These are phyloP conservation scores for Chionomys nivalis DNA, from an alignment of 2,113 vertebrate genomes.

Conservation along the genomic window DNA sequence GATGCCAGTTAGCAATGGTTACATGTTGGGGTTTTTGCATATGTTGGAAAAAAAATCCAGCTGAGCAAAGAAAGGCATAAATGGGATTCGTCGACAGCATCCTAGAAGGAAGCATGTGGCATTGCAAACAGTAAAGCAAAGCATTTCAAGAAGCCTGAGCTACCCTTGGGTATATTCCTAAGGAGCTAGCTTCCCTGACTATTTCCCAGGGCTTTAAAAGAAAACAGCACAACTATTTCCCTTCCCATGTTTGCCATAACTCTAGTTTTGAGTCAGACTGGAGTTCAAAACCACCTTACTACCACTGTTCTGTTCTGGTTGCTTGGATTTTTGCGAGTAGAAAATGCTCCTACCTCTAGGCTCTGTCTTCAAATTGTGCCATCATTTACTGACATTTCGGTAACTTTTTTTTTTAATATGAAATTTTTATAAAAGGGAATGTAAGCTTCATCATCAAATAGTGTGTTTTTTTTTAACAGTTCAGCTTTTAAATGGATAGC, in stretches of 20 bases:
- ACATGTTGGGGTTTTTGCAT: conserved; percentile 5
- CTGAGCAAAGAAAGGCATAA: conserved; percentile 41
- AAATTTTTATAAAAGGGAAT: neutral
- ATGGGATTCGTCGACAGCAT: conserved; percentile 55
- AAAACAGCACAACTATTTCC: neutral
- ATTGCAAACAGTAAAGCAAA: conserved; percentile 53
- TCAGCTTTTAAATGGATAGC: too few species aligned
- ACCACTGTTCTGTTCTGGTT: neutral
- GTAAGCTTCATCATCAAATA: neutral
- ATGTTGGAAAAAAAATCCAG: conserved; percentile 63
- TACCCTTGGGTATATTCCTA: neutral
- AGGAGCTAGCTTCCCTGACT: neutral
- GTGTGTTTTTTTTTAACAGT: neutral
- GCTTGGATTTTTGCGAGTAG: neutral
- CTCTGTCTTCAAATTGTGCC: neutral
- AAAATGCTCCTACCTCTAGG: neutral
- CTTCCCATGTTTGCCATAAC: neutral
- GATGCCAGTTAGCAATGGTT: conserved; percentile 18
- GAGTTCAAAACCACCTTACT: neutral
- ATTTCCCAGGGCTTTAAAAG: neutral
- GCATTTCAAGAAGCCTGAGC: conserved; percentile 7
- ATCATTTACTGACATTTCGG: neutral
- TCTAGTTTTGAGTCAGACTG: neutral
- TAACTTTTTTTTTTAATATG: neutral
- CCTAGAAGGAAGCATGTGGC: conserved; percentile 51